Conservation (phyloP, 2,113 vertebrate species). For the Lepus europaeus region DNA sequence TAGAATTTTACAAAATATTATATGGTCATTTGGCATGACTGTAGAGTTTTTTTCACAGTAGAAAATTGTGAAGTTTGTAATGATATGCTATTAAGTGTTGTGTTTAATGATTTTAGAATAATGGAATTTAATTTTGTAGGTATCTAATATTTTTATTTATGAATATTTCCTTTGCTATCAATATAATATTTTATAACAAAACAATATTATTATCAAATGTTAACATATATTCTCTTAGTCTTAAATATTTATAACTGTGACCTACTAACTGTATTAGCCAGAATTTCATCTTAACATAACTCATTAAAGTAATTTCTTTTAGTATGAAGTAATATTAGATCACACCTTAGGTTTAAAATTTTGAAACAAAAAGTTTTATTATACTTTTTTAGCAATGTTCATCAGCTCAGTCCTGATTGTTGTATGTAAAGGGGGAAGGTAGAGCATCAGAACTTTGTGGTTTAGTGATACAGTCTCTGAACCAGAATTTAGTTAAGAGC, state of each 20-base stretch:
- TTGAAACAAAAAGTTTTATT: neutral
- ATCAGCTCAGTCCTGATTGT: neutral
- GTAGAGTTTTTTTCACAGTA: conserved; percentile 14
- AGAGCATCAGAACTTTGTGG: neutral
- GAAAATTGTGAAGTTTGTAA: conserved; percentile 19
- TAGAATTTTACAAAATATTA: neutral
- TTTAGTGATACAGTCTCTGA: conserved; percentile 40
- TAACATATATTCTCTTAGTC: conserved; percentile 2
- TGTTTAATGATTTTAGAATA: conserved; percentile 27
- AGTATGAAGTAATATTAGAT: neutral
- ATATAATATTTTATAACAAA: conserved; percentile 37
- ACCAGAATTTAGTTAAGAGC: conserved; percentile 1
- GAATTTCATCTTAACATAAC: neutral
- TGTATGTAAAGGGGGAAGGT: neutral
- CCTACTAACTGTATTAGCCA: neutral
- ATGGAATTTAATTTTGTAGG: neutral
- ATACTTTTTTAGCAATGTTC: neutral
- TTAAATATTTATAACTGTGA: neutral
- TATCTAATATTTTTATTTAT: conserved; percentile 32
- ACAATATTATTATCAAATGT: conserved; percentile 24
- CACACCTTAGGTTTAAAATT: neutral
- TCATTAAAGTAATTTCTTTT: conserved; percentile 45
- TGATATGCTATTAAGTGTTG: conserved; percentile 1
- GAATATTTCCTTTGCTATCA: neutral
- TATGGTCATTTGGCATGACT: neutral